A percentile compares a stretch with the other conserved stretches of the same genome.
Conservation (phyloP, 2,888 invertebrate species). For the Hanleya hanleyi region DNA sequence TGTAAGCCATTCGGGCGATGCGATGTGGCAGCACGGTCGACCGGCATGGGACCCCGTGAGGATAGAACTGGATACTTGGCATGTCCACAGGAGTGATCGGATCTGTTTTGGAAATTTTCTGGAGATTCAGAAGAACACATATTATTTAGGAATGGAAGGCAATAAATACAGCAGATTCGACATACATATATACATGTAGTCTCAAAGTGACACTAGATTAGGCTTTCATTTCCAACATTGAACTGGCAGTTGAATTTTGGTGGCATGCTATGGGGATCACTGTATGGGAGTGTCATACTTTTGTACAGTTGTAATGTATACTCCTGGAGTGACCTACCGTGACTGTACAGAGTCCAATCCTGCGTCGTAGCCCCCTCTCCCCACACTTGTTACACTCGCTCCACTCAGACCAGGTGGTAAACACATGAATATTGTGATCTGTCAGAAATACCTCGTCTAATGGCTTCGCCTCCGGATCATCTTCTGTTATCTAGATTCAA, state of each 20-base stretch:
- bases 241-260: too few species aligned
- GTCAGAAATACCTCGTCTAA: background rate
- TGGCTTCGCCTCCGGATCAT: too few species aligned
- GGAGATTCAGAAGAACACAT: background rate
- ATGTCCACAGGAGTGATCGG: slow-evolving; percentile 52
- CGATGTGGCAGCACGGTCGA: slow-evolving; percentile 76
- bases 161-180: too few species aligned
- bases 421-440: slow-evolving; percentile 72
- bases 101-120: slow-evolving; percentile 44
- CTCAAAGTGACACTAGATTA: too few species aligned
- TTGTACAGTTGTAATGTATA: background rate
- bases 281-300: background rate
- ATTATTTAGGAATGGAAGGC: too few species aligned
- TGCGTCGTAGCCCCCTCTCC: slow-evolving; percentile 77
- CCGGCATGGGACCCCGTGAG: slow-evolving; percentile 78
- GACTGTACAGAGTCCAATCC: slow-evolving; percentile 79
- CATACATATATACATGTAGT: too few species aligned
- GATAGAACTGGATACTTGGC: slow-evolving; percentile 55
- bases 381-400: slow-evolving; percentile 80
- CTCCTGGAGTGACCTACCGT: too few species aligned
- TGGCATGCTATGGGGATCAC: too few species aligned
- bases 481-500: too few species aligned
- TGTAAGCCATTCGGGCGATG: slow-evolving; percentile 59
- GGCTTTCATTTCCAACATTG: too few species aligned
- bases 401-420: slow-evolving; percentile 80